phyloP scores from a whole-genome alignment of 2,797 vertebrate genomes.

The Macropodus opercularis region DNA sequence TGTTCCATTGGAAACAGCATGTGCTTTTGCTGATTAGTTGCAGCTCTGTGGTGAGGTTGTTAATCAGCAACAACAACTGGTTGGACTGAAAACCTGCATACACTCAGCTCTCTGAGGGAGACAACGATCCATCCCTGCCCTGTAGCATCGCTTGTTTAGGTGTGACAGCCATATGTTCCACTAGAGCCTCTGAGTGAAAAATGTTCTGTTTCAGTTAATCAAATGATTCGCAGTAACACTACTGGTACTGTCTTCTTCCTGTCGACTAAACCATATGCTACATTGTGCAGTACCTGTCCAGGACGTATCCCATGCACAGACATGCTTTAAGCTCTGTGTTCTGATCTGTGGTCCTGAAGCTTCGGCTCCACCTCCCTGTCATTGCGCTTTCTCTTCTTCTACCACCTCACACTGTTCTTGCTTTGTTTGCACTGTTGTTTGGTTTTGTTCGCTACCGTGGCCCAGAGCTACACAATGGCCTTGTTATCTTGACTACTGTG shows the following conservation, averaged over 20 bases:
- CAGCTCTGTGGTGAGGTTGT: conserved; percentile 16
- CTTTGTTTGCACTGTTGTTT: conserved; percentile 71
- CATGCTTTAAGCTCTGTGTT: conserved; percentile 29
- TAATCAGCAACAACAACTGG: conserved; percentile 42
- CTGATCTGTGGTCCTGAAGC: conserved; percentile 37
- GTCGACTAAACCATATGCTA: not conserved
- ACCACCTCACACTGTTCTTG: conserved; percentile 55
- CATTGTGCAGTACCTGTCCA: conserved; percentile 1
- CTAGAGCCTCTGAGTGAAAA: conserved; percentile 1
- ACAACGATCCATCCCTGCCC: conserved; percentile 10
- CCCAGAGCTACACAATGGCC: conserved; percentile 65
- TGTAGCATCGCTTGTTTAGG: conserved; percentile 29
- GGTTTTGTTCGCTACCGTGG: conserved; percentile 59
- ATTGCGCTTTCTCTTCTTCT: conserved; percentile 24
- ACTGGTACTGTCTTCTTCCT: not conserved
- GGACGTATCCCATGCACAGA: conserved; percentile 3
- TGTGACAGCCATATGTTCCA: conserved; percentile 30
- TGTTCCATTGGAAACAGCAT: conserved; percentile 41
- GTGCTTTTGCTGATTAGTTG: conserved; percentile 48
- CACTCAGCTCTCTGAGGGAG: conserved; percentile 20
- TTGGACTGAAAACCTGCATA: conserved; percentile 18
- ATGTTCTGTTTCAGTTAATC: not conserved
- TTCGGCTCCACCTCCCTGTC: conserved; percentile 33
- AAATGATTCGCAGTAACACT: not conserved
- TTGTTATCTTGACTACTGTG: conserved; percentile 64